A percentile compares a stretch with the other conserved stretches of the same genome.
Conservation (phyloP, 2,113 vertebrate genomes). For the Semnopithecus entellus region DNA sequence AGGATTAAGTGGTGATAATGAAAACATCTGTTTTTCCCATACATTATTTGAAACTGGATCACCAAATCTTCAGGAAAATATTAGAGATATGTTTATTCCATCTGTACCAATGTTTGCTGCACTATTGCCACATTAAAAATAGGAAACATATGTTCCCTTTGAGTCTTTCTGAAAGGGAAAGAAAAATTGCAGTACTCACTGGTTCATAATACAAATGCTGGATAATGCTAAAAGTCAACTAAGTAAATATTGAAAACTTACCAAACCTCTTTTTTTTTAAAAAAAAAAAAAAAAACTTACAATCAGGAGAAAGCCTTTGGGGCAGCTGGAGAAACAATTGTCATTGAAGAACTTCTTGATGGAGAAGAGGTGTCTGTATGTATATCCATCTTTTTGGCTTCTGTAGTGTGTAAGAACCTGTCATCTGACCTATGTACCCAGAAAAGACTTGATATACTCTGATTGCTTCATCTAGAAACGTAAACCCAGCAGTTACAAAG, state of each 20-base stretch:
- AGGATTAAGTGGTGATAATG: background rate
- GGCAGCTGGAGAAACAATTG: slow-evolving; percentile 93
- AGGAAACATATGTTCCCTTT: background rate
- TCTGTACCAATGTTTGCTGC: background rate
- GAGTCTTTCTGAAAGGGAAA: background rate
- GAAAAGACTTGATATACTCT: background rate
- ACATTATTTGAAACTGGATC: background rate
- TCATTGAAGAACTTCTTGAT: slow-evolving; percentile 96
- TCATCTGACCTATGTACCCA: background rate
- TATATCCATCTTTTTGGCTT: slow-evolving; percentile 53
- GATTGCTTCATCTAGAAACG: background rate
- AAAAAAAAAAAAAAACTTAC: background rate
- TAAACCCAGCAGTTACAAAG: background rate
- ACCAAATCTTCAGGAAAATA: background rate
- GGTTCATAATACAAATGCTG: background rate
- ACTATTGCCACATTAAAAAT: background rate
- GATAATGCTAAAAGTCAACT: background rate
- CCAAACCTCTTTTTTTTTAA: background rate
- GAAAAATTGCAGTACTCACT: background rate
- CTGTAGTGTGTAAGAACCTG: background rate
- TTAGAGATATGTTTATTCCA: background rate
- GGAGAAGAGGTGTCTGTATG: slow-evolving; percentile 98
- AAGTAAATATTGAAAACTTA: background rate
- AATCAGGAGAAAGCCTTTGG: slow-evolving; percentile 92
- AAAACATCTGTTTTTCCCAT: background rate